A percentile compares a stretch with the other conserved stretches of the same genome.
Conservation (phyloP, 2,113 vertebrate species). For the Piaya cayana region DNA sequence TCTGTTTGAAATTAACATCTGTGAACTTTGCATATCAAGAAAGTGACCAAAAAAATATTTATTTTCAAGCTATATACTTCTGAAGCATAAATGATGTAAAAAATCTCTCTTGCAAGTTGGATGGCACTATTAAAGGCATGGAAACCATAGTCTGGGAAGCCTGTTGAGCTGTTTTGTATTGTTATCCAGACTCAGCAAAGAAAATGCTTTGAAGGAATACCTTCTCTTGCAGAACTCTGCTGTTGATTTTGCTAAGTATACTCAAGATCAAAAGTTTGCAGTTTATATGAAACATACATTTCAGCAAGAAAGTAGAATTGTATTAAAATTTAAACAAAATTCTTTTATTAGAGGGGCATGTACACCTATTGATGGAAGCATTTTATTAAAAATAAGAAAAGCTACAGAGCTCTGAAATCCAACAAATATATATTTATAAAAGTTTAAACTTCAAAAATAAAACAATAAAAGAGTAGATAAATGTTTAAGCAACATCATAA, state of each 20-base stretch:
- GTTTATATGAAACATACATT: conserved; percentile 9
- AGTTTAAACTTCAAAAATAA: not conserved
- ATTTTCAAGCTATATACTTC: not conserved
- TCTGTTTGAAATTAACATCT: not conserved
- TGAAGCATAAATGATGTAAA: not conserved
- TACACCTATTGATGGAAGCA: not conserved
- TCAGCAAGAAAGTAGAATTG: not conserved
- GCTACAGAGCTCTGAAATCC: not conserved
- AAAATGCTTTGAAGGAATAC: not conserved
- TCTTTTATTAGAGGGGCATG: not conserved
- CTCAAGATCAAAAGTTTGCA: not conserved
- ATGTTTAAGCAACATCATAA: not conserved
- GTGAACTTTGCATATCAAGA: not conserved
- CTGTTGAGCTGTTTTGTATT: not conserved
- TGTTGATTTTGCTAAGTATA: conserved; percentile 6
- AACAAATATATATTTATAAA: not conserved
- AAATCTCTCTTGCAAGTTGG: not conserved
- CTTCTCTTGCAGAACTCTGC: not conserved
- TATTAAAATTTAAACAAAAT: not conserved
- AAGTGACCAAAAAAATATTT: not conserved
- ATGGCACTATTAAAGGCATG: not conserved
- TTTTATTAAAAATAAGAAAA: not conserved
- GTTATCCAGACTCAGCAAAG: not conserved
- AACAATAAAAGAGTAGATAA: not conserved
- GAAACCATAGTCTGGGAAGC: not conserved